phyloP scores from a whole-genome alignment of 2,888 invertebrate genomes.

The Desoria tigrina region DNA sequence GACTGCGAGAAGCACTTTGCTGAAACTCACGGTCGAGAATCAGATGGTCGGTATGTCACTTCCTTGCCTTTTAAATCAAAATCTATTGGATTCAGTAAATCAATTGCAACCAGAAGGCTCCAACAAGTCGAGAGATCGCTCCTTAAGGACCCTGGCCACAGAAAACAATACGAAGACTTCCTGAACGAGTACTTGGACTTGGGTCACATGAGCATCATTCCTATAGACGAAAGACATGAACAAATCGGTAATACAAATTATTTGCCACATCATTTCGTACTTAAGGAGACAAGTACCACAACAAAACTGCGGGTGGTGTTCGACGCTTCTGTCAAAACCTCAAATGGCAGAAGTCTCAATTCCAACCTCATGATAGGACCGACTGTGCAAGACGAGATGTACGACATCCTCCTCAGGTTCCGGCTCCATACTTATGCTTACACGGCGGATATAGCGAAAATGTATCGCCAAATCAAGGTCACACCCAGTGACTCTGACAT shows the following conservation, averaged over 20 bases:
- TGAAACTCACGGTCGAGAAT: neutral
- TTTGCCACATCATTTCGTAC: slow-evolving; percentile 54
- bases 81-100: slow-evolving; percentile 35
- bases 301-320: slow-evolving; percentile 55
- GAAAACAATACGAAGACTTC: slow-evolving; percentile 39
- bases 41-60: slow-evolving; percentile 20
- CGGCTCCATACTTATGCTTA: slow-evolving; percentile 50
- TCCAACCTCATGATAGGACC: slow-evolving; percentile 53
- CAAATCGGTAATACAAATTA: slow-evolving; percentile 33
- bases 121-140: slow-evolving; percentile 42
- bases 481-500: too few species aligned
- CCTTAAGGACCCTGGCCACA: slow-evolving; percentile 19
- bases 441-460: too few species aligned
- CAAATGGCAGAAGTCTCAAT: slow-evolving; percentile 52
- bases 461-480: too few species aligned
- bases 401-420: slow-evolving; percentile 53
- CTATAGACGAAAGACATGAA: slow-evolving; percentile 3
- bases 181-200: slow-evolving; percentile 45
- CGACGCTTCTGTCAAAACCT: slow-evolving; percentile 53
- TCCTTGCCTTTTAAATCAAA: slow-evolving; percentile 19
- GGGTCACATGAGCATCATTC: slow-evolving; percentile 46
- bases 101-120: slow-evolving; percentile 44
- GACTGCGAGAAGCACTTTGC: slow-evolving; percentile 22
- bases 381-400: slow-evolving; percentile 51
- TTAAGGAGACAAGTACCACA: slow-evolving; percentile 47